phyloP scores from a whole-genome alignment of 2,888 invertebrate species.

The Drosophila cognata region DNA sequence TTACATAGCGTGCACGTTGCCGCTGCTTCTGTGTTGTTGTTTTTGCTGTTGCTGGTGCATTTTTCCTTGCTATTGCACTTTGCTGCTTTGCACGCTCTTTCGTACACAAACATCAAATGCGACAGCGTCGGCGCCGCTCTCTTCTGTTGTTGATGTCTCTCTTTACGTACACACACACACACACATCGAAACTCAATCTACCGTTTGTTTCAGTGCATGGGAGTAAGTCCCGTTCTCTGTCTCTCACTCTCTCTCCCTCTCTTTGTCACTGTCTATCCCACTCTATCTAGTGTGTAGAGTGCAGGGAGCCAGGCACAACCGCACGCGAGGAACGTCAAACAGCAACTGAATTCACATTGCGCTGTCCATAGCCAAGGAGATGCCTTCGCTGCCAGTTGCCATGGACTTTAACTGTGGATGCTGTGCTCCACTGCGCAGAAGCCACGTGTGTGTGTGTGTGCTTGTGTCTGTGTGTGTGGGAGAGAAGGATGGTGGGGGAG shows the following conservation, averaged over 20 bases:
- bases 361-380: conserved; percentile 59
- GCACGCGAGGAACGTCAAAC: conserved; percentile 82
- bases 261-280: background rate
- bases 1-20: conserved; percentile 73
- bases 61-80: conserved; percentile 59
- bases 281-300: conserved; percentile 20
- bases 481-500: background rate
- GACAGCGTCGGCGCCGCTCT: conserved; percentile 73
- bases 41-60: conserved; percentile 33
- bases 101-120: conserved; percentile 62
- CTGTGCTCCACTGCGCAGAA: conserved; percentile 67
- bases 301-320: conserved; percentile 75
- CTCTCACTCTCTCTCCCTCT: conserved; percentile 1
- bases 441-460: conserved; percentile 19
- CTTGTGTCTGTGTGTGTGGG: background rate
- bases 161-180: conserved; percentile 5
- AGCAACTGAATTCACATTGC: conserved; percentile 82
- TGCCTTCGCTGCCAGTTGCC: conserved; percentile 46
- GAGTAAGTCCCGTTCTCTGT: conserved; percentile 14
- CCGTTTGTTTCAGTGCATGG: conserved; percentile 7
- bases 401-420: conserved; percentile 46
- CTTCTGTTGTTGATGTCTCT: conserved; percentile 21
- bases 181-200: background rate
- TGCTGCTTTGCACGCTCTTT: conserved; percentile 60
- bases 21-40: conserved; percentile 45